Evolutionary conservation across 1,140 invertebrate species (phyloP).

Genomic region (Drosophila sproati): DNA sequence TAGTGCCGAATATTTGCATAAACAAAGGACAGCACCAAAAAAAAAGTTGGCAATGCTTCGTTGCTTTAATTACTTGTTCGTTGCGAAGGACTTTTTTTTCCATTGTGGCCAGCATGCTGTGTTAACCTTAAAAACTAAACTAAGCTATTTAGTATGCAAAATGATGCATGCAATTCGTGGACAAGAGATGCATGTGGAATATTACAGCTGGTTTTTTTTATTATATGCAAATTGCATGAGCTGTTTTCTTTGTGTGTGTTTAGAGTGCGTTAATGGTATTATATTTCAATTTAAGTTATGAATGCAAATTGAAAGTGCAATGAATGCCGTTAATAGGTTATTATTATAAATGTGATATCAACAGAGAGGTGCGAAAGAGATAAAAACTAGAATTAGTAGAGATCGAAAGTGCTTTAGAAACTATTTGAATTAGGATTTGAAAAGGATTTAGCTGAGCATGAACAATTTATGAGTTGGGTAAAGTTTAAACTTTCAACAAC

Average conservation of each 20-base stretch:
- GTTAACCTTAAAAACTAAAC: constrained; percentile 58
- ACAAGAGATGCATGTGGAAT: not conserved
- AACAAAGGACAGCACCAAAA: constrained; percentile 68
- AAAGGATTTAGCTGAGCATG: too few species aligned
- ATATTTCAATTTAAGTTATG: constrained; percentile 71
- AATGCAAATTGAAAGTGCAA: constrained; percentile 51
- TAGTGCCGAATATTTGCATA: constrained; percentile 72
- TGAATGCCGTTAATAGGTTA: constrained; percentile 12
- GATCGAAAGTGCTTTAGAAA: not conserved
- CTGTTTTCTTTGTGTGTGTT: not conserved
- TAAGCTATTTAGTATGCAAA: constrained; percentile 73
- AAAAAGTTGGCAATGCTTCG: constrained; percentile 49
- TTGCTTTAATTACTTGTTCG: constrained; percentile 65
- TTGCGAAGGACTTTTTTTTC: constrained; percentile 4
- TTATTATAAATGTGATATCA: not conserved
- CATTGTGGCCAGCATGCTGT: constrained; percentile 50
- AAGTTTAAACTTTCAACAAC: too few species aligned
- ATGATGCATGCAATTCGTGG: constrained; percentile 53
- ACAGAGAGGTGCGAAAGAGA: not conserved
- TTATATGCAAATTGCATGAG: constrained; percentile 65
- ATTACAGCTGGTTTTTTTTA: constrained; percentile 51
- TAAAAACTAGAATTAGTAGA: not conserved
- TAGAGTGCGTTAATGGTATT: constrained; percentile 65
- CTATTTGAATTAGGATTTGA: not conserved
- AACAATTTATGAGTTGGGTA: too few species aligned